Evolutionary conservation across 2,797 vertebrate species (phyloP), one percentile per base, ranked within the genome.

Genomic region (Pangasius sanitwongsei): DNA sequence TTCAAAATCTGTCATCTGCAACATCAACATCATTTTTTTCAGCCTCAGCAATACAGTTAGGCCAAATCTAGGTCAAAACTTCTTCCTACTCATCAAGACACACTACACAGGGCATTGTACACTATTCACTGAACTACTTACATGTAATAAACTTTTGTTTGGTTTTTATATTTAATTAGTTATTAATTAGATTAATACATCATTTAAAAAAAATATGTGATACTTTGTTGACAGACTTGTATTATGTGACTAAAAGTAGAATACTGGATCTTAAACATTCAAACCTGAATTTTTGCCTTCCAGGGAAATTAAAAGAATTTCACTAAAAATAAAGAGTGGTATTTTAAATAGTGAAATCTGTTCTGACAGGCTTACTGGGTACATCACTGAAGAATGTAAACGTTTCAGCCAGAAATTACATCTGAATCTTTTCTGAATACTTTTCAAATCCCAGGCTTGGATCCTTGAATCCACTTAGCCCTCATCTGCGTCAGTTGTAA

Each of bases 321-420:
- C 65, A 41, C 37, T 61, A 25, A 83, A 83, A 34, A n/a, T 48
- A 50, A 67, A 61, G 23, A 61, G 13, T 0, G 1, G 28, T 69
- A 48, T 44, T 67, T 84, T 50, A 50, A 18, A 31, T 28, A 34
- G n/a, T 69, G 44, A 31, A 53, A 50, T 69, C 23, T 23, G 9
- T 70, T 69, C n/a, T 55, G 48, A 85, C 63, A 69, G 44, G 7
- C 61, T 48, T 67, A 67, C 20, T n/a, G 9, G 7, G 44, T 37
- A 20, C 65, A 67, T n/a, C 34, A 12, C 20, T 18, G 28, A 82
- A 59, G 86, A 70, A 87, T 82, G 67, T 18, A 70, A 59, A 59
- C 2, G 16, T 59, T 41, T 70, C 65, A 50, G 86, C 78, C 78
- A 44, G 59, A 87, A 70, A 72, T 7, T 11, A 41, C 34, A 72